Base-by-base conservation (phyloP, 2,113 vertebrate species). In the Sula dactylatra region DNA sequence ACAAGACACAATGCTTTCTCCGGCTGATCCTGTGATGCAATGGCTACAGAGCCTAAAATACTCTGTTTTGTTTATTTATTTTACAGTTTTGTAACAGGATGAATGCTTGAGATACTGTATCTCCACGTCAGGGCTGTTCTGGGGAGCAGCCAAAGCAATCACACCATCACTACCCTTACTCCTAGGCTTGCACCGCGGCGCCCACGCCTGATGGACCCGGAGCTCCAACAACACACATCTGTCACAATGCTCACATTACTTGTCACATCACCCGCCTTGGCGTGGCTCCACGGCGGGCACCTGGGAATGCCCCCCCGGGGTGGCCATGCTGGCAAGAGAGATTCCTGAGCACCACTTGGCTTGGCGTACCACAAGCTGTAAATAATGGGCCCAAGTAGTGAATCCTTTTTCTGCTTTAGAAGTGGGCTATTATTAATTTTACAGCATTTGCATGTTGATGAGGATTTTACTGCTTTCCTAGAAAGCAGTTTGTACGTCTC, bases 231-330 rank as follows among this genome's bases (percentile, higher is more conserved):
- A 15, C 32, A 31, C 79, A 11, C 16, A 0, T 44, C 34, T 13
- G 34, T 31, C 5, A 2, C 27, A 0, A 2, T 17, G 52, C n/a
- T 82, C 40, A 10, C 40, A 32, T 25, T 36, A 2, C 19, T n/a
- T 1, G 7, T 25, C 66, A 40, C 44, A 16, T 25, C 0, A 0
- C 5, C 19, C 1, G 2, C 24, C 44, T 58, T 0, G 2, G 4
- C 5, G 0, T 1, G 1, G 34, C 24, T 80, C 58, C 4, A 5
- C 1, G 5, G 24, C 0, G 1, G 18, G 12, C 40, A 42, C 36
- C 45, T 18, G 32, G 50, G 49, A 45, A 36, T 3, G 14, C 16
- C 16, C 5, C 64, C n/a, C 24, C 0, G 0, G 24, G 14, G 6
- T 10, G 1, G 7, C 42, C 71, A 10, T 1, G 0, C 22, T 17